These are phyloP conservation scores for Hyperopisus bebe DNA, from an alignment of 2,113 vertebrate genomes.

Conservation along the genomic window DNA sequence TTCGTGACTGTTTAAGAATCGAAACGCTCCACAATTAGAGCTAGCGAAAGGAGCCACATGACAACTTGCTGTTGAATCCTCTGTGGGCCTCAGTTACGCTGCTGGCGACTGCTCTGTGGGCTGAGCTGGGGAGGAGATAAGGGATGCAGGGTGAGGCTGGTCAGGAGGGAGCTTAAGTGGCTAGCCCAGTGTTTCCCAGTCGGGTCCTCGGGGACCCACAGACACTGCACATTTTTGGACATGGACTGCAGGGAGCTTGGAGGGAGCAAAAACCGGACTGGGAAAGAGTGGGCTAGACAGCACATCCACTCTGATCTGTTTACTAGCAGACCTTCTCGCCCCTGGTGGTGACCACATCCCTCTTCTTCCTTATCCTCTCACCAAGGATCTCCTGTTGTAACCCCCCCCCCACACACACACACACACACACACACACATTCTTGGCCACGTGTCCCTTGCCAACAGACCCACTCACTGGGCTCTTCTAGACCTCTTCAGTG, in stretches of 20 bases:
- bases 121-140: not conserved
- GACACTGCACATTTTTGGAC: not conserved
- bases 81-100: not conserved
- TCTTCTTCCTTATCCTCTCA: not conserved
- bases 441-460: not conserved
- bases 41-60: not conserved
- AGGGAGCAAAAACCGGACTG: not conserved
- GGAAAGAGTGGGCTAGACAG: not conserved
- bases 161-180: not conserved
- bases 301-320: not conserved
- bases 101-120: not conserved
- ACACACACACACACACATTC: no score
- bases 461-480: not conserved
- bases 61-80: not conserved
- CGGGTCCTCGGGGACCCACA: not conserved
- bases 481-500: not conserved
- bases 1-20: not conserved
- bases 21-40: not conserved
- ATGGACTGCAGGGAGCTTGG: not conserved
- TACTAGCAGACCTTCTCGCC: not conserved
- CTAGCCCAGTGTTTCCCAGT: not conserved
- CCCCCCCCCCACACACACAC: not conserved
- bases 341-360: not conserved
- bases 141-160: not conserved
- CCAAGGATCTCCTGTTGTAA: not conserved